Evolutionary conservation across 1,140 invertebrate species (phyloP), one percentile per base, ranked within the genome.

Genomic region (Neuroterus valhalla): DNA sequence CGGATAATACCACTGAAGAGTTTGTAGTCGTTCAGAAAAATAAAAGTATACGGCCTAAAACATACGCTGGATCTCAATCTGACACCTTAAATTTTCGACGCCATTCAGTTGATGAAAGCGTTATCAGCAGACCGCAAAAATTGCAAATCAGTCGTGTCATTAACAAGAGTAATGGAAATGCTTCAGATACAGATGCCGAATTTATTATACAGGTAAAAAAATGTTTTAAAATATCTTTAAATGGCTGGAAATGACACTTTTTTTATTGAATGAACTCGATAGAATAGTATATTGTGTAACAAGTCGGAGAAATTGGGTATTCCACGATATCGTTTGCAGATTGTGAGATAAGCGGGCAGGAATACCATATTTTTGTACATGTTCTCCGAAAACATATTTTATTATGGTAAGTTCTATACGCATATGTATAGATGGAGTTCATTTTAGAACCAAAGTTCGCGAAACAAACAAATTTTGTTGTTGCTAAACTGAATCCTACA

Each of bases 101-200:
- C 14, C 83, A 83, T 70, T 86, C 84, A 3, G 74, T 81, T 26
- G 82, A 83, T 26, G 84, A 84, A 17, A 83, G 68, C n/a, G 4
- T 81, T 1, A 76, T 70, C 12, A 81, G 82, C 3, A 46, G 70
- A 48, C 87, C 85, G 3, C 81, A 86, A 6, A 90, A 89, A 43
- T 66, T 90, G 15, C 87, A 90, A 23, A 89, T 90, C 38, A 88
- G 83, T 67, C 83, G 85, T 50, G 88, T 90, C 6, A 89, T 89
- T 71, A 85, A 85, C 66, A 89, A 89, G 71, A 87, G 78, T 21
- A 86, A 86, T 17, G 82, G 83, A 2, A 78, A 79, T 4, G 82
- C 80, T n/a, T 86, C 84, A 0, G 83, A 86, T 11, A 88, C 88
- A 6, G 86, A 90, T 45, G 88, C 89, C 4, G 89, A 89, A 46